These are phyloP conservation scores for Epizoanthus stellaris DNA, from an alignment of 92 coral and sea anemone species.

Conservation along the genomic window DNA sequence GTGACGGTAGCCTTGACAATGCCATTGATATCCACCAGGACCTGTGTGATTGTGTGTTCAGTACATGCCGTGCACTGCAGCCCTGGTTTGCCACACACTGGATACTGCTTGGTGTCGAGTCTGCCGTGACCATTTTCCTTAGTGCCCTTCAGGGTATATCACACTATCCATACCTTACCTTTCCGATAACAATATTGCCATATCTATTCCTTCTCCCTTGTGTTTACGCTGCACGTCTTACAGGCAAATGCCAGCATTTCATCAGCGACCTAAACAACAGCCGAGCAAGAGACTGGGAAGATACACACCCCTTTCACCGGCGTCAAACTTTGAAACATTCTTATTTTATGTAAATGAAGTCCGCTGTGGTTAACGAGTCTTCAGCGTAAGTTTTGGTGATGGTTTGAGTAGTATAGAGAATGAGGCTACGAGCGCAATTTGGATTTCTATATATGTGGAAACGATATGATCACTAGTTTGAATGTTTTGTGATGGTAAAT, in stretches of 20 bases:
- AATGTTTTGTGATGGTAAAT: too few species aligned
- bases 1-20: constrained; percentile 15
- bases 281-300: neutral
- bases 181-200: neutral
- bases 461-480: too few species aligned
- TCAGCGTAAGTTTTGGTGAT: neutral
- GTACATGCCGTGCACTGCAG: neutral
- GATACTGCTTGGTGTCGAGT: neutral
- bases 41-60: constrained; percentile 1
- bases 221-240: neutral
- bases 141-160: too few species aligned
- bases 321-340: neutral
- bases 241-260: neutral
- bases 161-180: neutral
- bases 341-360: neutral
- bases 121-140: neutral
- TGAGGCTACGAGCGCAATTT: too few species aligned
- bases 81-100: constrained; percentile 3
- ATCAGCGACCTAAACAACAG: neutral
- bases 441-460: too few species aligned
- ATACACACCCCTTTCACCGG: constrained; percentile 2
- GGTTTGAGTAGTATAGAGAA: neutral
- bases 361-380: neutral
- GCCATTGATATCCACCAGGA: constrained; percentile 13
- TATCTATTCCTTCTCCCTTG: neutral